These are phyloP conservation scores for Neogobius melanostomus DNA, from an alignment of 2,113 vertebrate genomes.

Conservation along the genomic window DNA sequence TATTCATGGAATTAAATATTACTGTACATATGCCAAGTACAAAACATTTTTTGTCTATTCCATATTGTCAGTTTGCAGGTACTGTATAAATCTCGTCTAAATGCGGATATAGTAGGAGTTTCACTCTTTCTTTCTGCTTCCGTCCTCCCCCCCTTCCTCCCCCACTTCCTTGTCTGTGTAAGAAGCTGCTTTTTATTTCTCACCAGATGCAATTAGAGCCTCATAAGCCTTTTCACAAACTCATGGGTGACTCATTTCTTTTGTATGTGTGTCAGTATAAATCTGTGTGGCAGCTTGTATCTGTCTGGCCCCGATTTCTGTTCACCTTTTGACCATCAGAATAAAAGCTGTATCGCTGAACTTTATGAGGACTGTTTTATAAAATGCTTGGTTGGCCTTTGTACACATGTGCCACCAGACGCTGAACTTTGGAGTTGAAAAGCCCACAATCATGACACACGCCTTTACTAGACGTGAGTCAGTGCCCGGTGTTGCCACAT, in stretches of 20 bases:
- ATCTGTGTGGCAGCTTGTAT: slow-evolving; percentile 23
- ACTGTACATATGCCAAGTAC: slow-evolving; percentile 2
- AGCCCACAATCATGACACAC: slow-evolving; percentile 57
- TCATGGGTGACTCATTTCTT: slow-evolving; percentile 62
- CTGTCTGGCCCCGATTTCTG: slow-evolving; percentile 39
- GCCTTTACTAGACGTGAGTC: slow-evolving; percentile 67
- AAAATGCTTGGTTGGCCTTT: slow-evolving; percentile 23
- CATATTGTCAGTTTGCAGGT: slow-evolving; percentile 14
- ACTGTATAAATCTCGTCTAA: slow-evolving; percentile 23
- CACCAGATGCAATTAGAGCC: slow-evolving; percentile 70
- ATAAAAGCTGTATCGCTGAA: slow-evolving; percentile 23
- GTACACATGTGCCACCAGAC: slow-evolving; percentile 39
- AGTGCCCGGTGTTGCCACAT: slow-evolving; percentile 58
- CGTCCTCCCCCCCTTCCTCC: slow-evolving; percentile 32
- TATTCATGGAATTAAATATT: slow-evolving; percentile 14
- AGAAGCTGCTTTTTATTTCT: slow-evolving; percentile 58
- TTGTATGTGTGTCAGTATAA: slow-evolving; percentile 31
- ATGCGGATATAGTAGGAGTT: slow-evolving; percentile 35
- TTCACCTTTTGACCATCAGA: slow-evolving; percentile 35
- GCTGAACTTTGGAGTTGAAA: slow-evolving; percentile 44
- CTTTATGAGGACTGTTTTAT: slow-evolving; percentile 1
- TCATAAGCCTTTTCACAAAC: slow-evolving; percentile 61
- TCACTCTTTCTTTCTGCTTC: slow-evolving; percentile 33
- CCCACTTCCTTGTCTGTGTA: slow-evolving; percentile 45
- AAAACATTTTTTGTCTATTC: slow-evolving; percentile 15